Conservation (phyloP, 2,888 invertebrate species). For the Pandemis cinnamomeana region DNA sequence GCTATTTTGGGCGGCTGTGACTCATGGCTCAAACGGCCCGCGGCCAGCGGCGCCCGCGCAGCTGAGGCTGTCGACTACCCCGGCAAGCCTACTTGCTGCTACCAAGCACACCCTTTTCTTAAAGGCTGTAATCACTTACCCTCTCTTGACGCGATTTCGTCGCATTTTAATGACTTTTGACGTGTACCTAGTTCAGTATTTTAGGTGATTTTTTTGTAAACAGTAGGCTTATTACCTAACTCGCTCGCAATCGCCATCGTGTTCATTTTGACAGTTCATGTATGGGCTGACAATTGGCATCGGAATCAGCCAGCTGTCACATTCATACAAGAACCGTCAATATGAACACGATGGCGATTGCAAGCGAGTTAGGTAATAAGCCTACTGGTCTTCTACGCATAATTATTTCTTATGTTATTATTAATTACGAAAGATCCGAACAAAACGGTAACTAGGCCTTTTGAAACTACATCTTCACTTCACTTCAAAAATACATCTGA, state of each 20-base stretch:
- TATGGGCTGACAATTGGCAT: too few species aligned
- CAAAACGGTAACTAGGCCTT: not conserved
- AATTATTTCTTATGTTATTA: not conserved
- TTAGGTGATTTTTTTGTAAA: not conserved
- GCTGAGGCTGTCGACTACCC: slow-evolving; percentile 66
- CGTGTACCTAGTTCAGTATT: not conserved
- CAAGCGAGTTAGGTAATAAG: too few species aligned
- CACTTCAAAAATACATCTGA: not conserved
- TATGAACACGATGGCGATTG: too few species aligned
- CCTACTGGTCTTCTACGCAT: not conserved
- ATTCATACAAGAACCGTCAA: too few species aligned
- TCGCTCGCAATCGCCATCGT: too few species aligned
- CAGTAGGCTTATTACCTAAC: too few species aligned
- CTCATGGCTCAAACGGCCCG: slow-evolving; percentile 76
- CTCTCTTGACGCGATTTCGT: not conserved
- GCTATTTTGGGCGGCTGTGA: slow-evolving; percentile 81
- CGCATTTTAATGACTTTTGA: not conserved
- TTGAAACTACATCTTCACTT: too few species aligned
- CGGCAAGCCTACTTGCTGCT: slow-evolving; percentile 54
- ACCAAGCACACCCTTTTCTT: not conserved
- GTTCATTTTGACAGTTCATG: too few species aligned
- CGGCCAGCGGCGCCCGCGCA: slow-evolving; percentile 74
- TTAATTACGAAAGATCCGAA: not conserved
- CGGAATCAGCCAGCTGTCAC: too few species aligned
- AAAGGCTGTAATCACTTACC: not conserved